Evolutionary conservation across 92 coral and sea anemone genomes (phyloP).

Genomic region (Heliopora coerulea): DNA sequence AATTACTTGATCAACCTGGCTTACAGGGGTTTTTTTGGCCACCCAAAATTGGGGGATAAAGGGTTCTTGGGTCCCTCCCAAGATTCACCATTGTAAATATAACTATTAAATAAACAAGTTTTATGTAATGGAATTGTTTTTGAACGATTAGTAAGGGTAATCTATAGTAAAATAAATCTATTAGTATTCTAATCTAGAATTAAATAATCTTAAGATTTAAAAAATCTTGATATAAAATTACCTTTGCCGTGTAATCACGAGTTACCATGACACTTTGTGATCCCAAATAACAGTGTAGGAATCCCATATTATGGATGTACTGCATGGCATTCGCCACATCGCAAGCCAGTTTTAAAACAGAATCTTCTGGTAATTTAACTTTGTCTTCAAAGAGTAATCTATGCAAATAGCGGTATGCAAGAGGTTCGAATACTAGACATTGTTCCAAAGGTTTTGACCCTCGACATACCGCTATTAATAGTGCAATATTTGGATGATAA

Average conservation of each 20-base stretch:
- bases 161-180: too few relatives aligned
- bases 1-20: too few relatives aligned
- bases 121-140: too few relatives aligned
- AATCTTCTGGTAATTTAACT: conserved; percentile 66
- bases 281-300: conserved; percentile 79
- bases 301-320: conserved; percentile 81
- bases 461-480: conserved; percentile 70
- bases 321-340: conserved; percentile 88
- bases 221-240: conserved; percentile 10
- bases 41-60: too few relatives aligned
- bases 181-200: too few relatives aligned
- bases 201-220: too few relatives aligned
- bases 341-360: conserved; percentile 62
- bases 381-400: conserved; percentile 65
- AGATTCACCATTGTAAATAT: too few relatives aligned
- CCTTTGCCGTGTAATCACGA: conserved; percentile 78
- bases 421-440: conserved; percentile 75
- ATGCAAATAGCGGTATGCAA: conserved; percentile 52
- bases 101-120: too few relatives aligned
- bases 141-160: too few relatives aligned
- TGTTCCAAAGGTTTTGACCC: conserved; percentile 56
- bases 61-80: too few relatives aligned
- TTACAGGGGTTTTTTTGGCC: too few relatives aligned
- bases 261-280: conserved; percentile 77
- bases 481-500: conserved; percentile 81